These are phyloP conservation scores for Mormyrus lacerda DNA, from an alignment of 2,113 vertebrate genomes.

Conservation along the genomic window DNA sequence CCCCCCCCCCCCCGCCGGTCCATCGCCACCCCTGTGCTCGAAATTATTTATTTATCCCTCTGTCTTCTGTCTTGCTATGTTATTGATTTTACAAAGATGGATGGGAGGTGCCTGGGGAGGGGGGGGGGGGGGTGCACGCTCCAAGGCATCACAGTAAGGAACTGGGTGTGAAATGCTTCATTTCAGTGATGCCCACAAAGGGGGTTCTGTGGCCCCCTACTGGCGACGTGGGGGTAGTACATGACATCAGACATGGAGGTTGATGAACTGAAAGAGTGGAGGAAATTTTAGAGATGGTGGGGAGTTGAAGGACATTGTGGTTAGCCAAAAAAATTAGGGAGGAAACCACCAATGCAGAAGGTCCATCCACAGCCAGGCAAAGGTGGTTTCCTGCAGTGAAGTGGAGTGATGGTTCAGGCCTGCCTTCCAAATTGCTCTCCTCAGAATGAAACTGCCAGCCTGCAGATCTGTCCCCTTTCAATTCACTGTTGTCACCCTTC, in stretches of 20 bases:
- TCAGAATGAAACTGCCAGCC: not conserved
- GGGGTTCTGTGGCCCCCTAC: not conserved
- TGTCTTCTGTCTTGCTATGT: not conserved
- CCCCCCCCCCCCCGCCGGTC: not conserved
- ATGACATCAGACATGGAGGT: not conserved
- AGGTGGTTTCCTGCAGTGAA: not conserved
- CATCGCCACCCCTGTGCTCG: not conserved
- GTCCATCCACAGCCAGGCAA: not conserved
- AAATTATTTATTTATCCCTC: not conserved
- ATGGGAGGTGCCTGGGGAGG: not conserved
- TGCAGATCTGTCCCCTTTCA: not conserved
- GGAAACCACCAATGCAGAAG: not conserved
- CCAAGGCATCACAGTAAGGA: not conserved
- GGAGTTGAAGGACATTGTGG: not conserved
- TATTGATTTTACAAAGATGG: constrained; percentile 12
- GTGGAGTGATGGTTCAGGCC: not conserved
- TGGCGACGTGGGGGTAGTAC: not conserved
- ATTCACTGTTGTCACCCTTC: not conserved
- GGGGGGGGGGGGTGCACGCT: not conserved
- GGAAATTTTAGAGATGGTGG: not conserved
- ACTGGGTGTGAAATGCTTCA: not conserved
- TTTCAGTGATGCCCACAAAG: not conserved
- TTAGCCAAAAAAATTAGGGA: not conserved
- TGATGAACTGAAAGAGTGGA: not conserved
- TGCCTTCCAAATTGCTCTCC: not conserved